phyloP scores from a whole-genome alignment of 2,797 vertebrate species.

The Oophaga sylvatica region DNA sequence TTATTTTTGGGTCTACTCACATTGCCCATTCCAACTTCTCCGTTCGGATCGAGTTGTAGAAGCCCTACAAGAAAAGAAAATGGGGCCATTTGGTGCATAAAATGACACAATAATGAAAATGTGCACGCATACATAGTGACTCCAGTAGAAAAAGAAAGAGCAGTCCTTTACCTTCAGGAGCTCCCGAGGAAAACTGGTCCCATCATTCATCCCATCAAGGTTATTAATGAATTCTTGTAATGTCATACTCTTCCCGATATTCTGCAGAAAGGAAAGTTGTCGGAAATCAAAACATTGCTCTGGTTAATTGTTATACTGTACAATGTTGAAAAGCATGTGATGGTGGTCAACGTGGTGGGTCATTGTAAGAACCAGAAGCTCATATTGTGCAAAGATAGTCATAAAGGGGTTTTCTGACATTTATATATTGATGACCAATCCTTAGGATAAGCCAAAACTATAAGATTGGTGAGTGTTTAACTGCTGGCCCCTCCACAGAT shows the following conservation, averaged over 20 bases:
- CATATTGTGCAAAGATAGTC: too few species aligned
- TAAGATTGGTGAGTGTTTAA: too few species aligned
- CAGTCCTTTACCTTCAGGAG: slow-evolving; percentile 80
- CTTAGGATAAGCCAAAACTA: too few species aligned
- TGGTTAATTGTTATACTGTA: not conserved
- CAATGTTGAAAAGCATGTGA: not conserved
- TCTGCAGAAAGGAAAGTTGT: slow-evolving; percentile 69
- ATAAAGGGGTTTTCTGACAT: too few species aligned
- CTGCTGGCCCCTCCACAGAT: too few species aligned
- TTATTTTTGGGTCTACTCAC: slow-evolving; percentile 76
- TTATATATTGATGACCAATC: too few species aligned
- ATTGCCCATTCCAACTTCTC: slow-evolving; percentile 86
- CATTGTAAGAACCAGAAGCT: not conserved
- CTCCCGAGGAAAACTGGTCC: slow-evolving; percentile 82
- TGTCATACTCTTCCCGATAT: slow-evolving; percentile 88
- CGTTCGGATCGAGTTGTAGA: slow-evolving; percentile 86
- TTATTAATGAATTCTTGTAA: slow-evolving; percentile 85
- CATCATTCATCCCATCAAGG: slow-evolving; percentile 84
- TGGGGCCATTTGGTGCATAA: not conserved
- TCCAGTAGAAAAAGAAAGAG: not conserved
- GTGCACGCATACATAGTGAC: too few species aligned
- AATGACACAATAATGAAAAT: not conserved
- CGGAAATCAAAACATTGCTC: not conserved
- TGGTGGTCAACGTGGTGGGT: not conserved
- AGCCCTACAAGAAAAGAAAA: slow-evolving; percentile 70